Evolutionary conservation across 2,113 vertebrate species (phyloP).

Genomic region (Formicarius rufipectus): DNA sequence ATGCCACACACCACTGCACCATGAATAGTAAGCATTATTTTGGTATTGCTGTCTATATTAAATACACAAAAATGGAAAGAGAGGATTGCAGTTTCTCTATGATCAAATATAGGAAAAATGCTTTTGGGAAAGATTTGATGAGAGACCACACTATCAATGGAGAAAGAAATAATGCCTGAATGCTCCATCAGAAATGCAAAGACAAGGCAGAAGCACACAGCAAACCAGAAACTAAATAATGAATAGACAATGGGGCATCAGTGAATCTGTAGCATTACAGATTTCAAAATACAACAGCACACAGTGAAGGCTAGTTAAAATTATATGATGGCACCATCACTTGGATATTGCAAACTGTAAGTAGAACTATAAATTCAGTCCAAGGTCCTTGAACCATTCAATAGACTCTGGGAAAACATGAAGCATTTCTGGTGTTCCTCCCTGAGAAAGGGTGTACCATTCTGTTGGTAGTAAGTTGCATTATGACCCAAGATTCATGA

Average conservation of each 20-base stretch:
- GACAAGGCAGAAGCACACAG: neutral
- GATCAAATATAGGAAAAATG: slow-evolving; percentile 11
- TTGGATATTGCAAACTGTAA: neutral
- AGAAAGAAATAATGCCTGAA: slow-evolving; percentile 5
- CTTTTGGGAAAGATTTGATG: neutral
- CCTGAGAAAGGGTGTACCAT: neutral
- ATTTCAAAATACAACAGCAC: neutral
- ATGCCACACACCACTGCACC: neutral
- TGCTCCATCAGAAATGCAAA: neutral
- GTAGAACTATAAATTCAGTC: neutral
- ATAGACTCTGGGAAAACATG: neutral
- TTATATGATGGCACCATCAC: neutral
- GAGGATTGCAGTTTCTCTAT: neutral
- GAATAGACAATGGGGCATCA: neutral
- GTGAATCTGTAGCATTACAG: neutral
- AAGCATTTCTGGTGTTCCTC: neutral
- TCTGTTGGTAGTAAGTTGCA: neutral
- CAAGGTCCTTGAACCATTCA: neutral
- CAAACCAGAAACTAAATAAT: slow-evolving; percentile 4
- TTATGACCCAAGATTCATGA: neutral
- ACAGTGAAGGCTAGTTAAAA: neutral
- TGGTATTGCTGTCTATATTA: neutral
- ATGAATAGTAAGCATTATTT: slow-evolving; percentile 24
- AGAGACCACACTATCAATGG: neutral
- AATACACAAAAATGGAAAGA: neutral